Conservation (phyloP, 2,797 vertebrate species). For the Erithacus rubecula region DNA sequence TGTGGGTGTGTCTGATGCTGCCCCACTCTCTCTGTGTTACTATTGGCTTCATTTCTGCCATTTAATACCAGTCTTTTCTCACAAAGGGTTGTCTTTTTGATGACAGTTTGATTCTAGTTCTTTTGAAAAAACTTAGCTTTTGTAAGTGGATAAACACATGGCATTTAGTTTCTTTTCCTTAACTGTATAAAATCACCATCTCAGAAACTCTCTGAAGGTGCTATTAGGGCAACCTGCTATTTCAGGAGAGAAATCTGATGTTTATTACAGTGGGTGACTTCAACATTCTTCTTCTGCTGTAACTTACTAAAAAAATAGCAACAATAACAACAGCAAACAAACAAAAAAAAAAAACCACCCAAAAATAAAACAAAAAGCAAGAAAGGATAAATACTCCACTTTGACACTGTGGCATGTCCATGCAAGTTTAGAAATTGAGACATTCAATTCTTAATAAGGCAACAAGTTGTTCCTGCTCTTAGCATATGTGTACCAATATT, state of each 20-base stretch:
- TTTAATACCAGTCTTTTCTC: neutral
- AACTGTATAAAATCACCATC: neutral
- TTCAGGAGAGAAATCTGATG: neutral
- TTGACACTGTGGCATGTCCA: neutral
- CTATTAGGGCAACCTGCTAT: neutral
- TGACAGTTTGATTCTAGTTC: neutral
- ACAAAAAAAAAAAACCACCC: neutral
- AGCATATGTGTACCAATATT: rapidly evolving
- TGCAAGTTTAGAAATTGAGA: neutral
- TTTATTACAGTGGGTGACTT: neutral
- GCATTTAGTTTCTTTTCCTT: neutral
- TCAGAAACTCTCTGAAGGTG: neutral
- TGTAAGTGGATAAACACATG: neutral
- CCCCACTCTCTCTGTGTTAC: neutral
- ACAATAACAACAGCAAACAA: neutral
- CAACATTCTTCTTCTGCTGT: neutral
- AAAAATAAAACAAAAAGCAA: neutral
- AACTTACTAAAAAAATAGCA: neutral
- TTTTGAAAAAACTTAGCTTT: neutral
- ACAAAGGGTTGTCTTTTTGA: neutral
- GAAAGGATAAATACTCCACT: neutral
- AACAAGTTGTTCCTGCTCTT: neutral
- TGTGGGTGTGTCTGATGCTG: neutral
- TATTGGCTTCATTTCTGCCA: neutral
- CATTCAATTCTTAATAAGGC: neutral